A percentile compares a stretch with the other conserved stretches of the same genome.
phyloP scores from a whole-genome alignment of 2,797 vertebrate genomes.

The Otolemur crassicaudatus region DNA sequence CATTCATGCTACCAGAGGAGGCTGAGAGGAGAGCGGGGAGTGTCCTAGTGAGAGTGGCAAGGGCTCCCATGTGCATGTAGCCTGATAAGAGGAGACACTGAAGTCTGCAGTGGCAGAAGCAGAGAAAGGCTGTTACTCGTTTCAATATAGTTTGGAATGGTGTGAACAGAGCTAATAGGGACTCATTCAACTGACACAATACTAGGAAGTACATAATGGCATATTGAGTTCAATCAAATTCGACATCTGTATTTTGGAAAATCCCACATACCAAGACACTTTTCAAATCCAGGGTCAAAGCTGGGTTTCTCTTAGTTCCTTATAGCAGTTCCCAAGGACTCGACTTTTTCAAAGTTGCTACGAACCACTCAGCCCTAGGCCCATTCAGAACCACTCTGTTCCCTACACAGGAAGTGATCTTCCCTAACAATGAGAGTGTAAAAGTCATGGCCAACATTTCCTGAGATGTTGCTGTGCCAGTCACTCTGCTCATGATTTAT shows the following conservation, averaged over 20 bases:
- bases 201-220: background rate
- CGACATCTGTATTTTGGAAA: constrained; percentile 28
- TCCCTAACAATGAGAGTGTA: background rate
- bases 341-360: background rate
- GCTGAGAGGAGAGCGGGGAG: background rate
- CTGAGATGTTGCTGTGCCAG: background rate
- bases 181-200: background rate
- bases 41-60: background rate
- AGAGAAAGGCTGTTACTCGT: background rate
- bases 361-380: background rate
- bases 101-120: background rate
- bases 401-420: background rate
- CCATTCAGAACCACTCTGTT: background rate
- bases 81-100: background rate
- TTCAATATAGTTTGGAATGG: background rate
- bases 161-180: background rate
- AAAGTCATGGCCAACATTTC: background rate
- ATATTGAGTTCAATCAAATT: constrained; percentile 4
- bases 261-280: background rate
- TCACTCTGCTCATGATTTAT: background rate
- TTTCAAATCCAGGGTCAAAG: background rate
- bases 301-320: background rate
- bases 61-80: background rate
- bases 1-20: background rate
- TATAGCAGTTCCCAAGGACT: background rate